These are phyloP conservation scores for Lutraria lutraria DNA, from an alignment of 2,888 invertebrate genomes.

Conservation along the genomic window DNA sequence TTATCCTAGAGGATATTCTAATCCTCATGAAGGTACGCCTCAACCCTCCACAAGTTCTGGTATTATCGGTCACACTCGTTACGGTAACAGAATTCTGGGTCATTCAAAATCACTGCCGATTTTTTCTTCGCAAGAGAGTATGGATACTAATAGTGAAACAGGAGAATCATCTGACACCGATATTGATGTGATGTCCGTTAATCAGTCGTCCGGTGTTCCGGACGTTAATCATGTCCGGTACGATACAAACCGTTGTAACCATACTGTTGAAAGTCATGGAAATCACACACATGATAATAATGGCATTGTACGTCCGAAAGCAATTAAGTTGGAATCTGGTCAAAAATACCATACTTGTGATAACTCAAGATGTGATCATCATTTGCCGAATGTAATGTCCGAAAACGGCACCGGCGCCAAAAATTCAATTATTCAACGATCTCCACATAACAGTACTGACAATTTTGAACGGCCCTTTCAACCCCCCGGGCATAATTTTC, in stretches of 20 bases:
- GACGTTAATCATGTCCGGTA: constrained; percentile 7
- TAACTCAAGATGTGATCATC: constrained; percentile 31
- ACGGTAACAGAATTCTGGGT: constrained; percentile 25
- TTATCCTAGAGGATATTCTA: constrained; percentile 16
- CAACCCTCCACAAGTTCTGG: constrained; percentile 58
- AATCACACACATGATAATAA: constrained; percentile 37
- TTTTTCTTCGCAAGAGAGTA: constrained; percentile 67
- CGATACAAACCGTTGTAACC: neutral
- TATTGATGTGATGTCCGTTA: constrained; percentile 57
- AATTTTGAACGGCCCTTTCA: constrained; percentile 30
- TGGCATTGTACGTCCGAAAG: constrained; percentile 62
- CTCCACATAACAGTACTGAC: neutral
- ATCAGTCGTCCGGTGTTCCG: constrained; percentile 4
- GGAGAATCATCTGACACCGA: constrained; percentile 63
- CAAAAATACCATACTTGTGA: constrained; percentile 54
- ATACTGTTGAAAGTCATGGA: neutral
- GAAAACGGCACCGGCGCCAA: neutral
- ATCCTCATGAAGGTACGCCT: constrained; percentile 17
- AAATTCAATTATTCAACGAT: neutral
- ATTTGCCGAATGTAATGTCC: neutral
- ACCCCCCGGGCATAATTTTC: constrained; percentile 3
- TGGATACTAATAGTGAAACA: constrained; percentile 67
- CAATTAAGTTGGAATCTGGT: constrained; percentile 62
- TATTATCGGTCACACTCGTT: constrained; percentile 25
- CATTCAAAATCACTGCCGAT: constrained; percentile 58